Percentiles rank a stretch among this genome's conserved stretches.
phyloP scores from a whole-genome alignment of 2,797 vertebrate species.

The Sandelia bainsii region DNA sequence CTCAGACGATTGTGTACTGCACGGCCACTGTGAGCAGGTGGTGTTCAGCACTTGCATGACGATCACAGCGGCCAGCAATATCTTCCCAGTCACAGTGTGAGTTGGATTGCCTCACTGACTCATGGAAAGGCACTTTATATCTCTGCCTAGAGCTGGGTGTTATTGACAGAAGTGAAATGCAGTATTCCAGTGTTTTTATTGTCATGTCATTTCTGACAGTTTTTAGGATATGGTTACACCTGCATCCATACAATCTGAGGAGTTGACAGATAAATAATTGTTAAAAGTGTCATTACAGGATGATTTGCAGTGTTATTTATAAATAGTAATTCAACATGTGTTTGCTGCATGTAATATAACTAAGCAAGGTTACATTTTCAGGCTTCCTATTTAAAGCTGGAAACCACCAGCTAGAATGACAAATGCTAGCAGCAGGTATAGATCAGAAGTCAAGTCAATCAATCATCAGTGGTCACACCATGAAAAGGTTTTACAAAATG shows the following conservation, averaged over 20 bases:
- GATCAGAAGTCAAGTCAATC: too few relatives aligned
- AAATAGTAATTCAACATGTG: background rate
- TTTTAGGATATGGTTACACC: background rate
- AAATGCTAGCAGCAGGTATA: background rate
- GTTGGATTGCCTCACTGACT: conserved; percentile 68
- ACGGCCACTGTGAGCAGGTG: conserved; percentile 96
- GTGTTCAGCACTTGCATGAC: conserved; percentile 98
- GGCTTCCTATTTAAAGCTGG: background rate
- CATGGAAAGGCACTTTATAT: conserved; percentile 16
- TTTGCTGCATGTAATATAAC: too few relatives aligned
- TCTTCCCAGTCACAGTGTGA: conserved; percentile 98
- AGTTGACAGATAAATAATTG: background rate
- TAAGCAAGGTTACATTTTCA: background rate
- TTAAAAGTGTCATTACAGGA: background rate
- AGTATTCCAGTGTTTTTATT: background rate
- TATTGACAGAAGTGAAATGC: background rate
- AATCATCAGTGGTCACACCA: too few relatives aligned
- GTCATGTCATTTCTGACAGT: background rate
- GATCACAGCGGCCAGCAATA: conserved; percentile 89
- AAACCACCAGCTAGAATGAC: background rate
- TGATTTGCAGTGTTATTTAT: background rate
- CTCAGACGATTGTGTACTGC: conserved; percentile 95
- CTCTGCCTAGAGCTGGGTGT: conserved; percentile 11
- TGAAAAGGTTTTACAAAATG: too few relatives aligned
- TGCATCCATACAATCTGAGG: background rate